These are phyloP conservation scores for Protomyctophum bolini DNA, from an alignment of 2,113 vertebrate genomes.

Conservation along the genomic window DNA sequence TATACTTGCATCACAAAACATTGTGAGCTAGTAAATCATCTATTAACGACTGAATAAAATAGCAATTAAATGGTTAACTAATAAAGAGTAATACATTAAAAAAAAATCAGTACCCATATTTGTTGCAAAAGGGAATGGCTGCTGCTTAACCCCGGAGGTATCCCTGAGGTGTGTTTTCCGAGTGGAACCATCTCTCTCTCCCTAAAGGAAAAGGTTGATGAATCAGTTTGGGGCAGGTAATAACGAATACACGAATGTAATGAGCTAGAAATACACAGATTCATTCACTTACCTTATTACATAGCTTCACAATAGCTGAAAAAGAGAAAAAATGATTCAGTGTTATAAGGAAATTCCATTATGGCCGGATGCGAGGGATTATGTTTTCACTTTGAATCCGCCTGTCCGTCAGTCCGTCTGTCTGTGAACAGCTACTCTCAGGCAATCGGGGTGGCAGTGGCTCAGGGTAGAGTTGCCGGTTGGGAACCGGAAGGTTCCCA, in stretches of 20 bases:
- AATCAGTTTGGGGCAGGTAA: background rate
- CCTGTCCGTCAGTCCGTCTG: no score
- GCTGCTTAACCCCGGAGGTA: conserved; percentile 53
- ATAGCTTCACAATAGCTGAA: conserved; percentile 58
- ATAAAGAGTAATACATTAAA: conserved; percentile 24
- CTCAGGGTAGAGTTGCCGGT: no score
- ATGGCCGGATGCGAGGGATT: no score
- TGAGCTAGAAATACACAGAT: background rate
- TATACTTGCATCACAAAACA: no score
- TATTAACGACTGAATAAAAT: no score
- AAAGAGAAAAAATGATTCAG: conserved; percentile 23
- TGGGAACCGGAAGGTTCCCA: no score
- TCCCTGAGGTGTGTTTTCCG: conserved; percentile 33
- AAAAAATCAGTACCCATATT: conserved; percentile 66
- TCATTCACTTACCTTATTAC: conserved; percentile 45
- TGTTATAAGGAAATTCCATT: no score
- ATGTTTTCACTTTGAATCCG: no score
- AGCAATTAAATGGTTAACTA: no score
- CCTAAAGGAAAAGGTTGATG: conserved; percentile 35
- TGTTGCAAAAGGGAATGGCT: conserved; percentile 28
- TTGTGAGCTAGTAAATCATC: no score
- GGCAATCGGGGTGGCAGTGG: no score
- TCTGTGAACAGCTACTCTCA: no score
- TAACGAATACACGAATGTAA: background rate
- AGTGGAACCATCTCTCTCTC: conserved; percentile 13